phyloP scores from a whole-genome alignment of 1,140 invertebrate genomes.

The Zaprionus nigranus region DNA sequence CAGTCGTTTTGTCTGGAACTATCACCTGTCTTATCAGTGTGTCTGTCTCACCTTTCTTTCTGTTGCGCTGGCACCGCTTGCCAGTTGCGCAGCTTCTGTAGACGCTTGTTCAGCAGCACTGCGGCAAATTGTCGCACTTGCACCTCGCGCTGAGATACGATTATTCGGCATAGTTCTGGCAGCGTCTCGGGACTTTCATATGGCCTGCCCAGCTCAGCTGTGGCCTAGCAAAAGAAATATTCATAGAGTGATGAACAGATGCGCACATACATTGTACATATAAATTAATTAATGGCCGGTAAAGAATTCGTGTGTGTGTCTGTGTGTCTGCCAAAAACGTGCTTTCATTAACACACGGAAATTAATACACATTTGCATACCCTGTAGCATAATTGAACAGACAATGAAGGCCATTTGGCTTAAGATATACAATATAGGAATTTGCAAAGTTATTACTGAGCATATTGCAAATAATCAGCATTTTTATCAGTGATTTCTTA shows the following conservation, averaged over 20 bases:
- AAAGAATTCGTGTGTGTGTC: not conserved
- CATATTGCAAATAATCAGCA: no score
- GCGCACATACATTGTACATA: constrained; percentile 20
- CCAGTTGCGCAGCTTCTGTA: constrained; percentile 87
- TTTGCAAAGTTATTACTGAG: no score
- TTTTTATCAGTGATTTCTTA: no score
- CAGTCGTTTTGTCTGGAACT: not conserved
- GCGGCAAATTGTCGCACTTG: constrained; percentile 90
- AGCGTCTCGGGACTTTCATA: constrained; percentile 88
- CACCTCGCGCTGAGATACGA: constrained; percentile 85
- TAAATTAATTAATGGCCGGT: constrained; percentile 37
- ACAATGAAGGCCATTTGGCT: not conserved
- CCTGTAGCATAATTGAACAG: not conserved
- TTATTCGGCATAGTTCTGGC: constrained; percentile 86
- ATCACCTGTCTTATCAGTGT: not conserved
- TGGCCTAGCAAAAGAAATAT: constrained; percentile 85
- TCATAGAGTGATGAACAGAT: constrained; percentile 13
- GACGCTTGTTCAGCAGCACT: constrained; percentile 87
- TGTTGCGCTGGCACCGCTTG: constrained; percentile 85
- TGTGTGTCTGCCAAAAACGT: constrained; percentile 18
- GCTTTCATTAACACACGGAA: constrained; percentile 23
- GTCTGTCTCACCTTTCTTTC: constrained; percentile 85
- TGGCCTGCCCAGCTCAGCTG: constrained; percentile 87
- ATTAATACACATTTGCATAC: constrained; percentile 3
- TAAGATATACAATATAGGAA: not conserved